Conservation (phyloP, 1,140 invertebrate genomes). For the Halotydeus destructor region DNA sequence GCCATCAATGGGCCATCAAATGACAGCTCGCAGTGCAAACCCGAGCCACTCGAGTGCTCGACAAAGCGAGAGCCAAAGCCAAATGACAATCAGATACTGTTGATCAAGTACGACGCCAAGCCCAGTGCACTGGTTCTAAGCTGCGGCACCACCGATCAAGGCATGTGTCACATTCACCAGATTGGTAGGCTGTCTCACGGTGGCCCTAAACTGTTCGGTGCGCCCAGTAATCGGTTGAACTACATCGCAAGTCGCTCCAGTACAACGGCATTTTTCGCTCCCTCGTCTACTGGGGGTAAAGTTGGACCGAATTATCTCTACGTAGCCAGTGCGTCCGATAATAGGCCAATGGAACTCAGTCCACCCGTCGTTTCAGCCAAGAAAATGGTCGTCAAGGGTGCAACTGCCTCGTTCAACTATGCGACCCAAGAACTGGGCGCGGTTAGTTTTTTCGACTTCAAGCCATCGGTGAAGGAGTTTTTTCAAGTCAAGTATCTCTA, state of each 20-base stretch:
- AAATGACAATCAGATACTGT: slow-evolving; percentile 3
- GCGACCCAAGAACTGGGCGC: neutral
- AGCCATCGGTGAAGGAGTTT: neutral
- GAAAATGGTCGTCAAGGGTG: neutral
- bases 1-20: neutral
- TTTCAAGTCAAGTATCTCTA: slow-evolving; percentile 18
- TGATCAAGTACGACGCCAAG: slow-evolving; percentile 1
- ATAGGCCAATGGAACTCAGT: slow-evolving; percentile 6
- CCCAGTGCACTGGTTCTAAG: slow-evolving; percentile 1
- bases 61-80: neutral
- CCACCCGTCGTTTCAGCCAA: slow-evolving; percentile 13
- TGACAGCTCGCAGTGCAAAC: neutral
- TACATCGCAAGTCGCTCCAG: slow-evolving; percentile 7
- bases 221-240: slow-evolving; percentile 4
- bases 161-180: slow-evolving; percentile 8
- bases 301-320: slow-evolving; percentile 12
- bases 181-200: neutral
- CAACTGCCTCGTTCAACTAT: slow-evolving; percentile 6
- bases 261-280: slow-evolving; percentile 12
- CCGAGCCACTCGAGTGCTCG: neutral
- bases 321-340: slow-evolving; percentile 14
- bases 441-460: slow-evolving; percentile 8
- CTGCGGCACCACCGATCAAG: slow-evolving; percentile 15
- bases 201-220: slow-evolving; percentile 1
- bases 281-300: neutral